Evolutionary conservation across 2,888 invertebrate genomes (phyloP).

Genomic region (Panzeria rudis): DNA sequence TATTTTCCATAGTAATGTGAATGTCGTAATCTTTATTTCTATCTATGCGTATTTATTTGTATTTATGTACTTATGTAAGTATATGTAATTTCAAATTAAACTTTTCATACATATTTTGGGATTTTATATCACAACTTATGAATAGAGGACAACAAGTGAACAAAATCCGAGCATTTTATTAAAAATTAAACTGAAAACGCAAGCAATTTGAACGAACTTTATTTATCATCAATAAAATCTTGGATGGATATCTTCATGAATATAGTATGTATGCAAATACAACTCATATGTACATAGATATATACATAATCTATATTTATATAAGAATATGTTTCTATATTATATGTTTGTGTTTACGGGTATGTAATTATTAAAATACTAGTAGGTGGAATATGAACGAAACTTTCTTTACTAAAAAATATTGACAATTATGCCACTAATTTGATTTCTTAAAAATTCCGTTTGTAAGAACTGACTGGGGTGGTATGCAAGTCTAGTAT

Average conservation of each 20-base stretch:
- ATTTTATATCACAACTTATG: too few species aligned
- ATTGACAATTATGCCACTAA: neutral
- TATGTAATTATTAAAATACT: neutral
- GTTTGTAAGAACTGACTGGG: neutral
- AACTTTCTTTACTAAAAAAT: neutral
- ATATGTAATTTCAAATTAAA: too few species aligned
- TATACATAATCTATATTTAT: neutral
- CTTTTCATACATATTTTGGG: too few species aligned
- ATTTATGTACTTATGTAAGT: too few species aligned
- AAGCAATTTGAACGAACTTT: too few species aligned
- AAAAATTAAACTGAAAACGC: too few species aligned
- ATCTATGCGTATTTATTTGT: too few species aligned
- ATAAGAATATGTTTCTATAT: neutral
- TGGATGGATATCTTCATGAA: neutral
- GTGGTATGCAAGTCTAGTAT: neutral
- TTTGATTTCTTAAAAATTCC: neutral
- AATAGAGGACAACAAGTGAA: too few species aligned
- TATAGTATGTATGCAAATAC: neutral
- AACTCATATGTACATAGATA: neutral
- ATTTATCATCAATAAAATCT: too few species aligned
- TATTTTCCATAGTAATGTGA: too few species aligned
- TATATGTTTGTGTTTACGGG: neutral
- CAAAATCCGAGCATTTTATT: too few species aligned
- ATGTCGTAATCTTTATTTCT: too few species aligned
- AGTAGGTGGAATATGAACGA: neutral